Base-by-base conservation (phyloP, 2,888 invertebrate species). In the Mactromeris polynyma region DNA sequence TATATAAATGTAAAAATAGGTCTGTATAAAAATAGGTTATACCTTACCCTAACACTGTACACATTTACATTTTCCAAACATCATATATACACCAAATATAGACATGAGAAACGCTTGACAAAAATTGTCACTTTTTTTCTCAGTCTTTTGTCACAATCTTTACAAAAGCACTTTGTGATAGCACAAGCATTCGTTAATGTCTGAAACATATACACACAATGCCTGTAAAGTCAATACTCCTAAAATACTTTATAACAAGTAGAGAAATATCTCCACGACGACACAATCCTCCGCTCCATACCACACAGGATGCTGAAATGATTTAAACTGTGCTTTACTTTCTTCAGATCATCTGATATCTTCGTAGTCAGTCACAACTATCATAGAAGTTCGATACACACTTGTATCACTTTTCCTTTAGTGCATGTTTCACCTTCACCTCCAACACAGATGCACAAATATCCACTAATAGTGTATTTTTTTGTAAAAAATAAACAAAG, bases 1-100 rank as follows among this genome's bases (percentile, higher is more conserved):
- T 58, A 79, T 86, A 90, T 88, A 88, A 90, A 92, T 91, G 90
- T 92, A 92, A 92, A 92, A 92, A 92, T 90, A 92, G 85, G 92
- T 92, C 90, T 90, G 88, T 92, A 92, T 92, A 92, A 92, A 92
- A 92, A 92, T 92, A 92, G 85, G 85, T 88, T 38, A 86, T 38
- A 81, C 46, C 42, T 88, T 91, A 90, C 89, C 91, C 91, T 88
- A 33, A 51, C 64, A 81, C 36, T 51, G 21, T 84, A 84, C 84
- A 84, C 54, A 36, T 36, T 54, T 51, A 84, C 54, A 36, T 36
- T 54, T 51, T 91, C 79, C 54, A 88, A 84, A 86, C 73, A 87
- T 83, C 86, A 89, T 86, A 89, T 89, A 80, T 83, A 78, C 78
- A 78, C 36, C 46, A 54, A 54, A 51, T 73, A 73, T 73, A 36